Base-by-base conservation (phyloP, 2,113 vertebrate species). In the Etheostoma cragini region DNA sequence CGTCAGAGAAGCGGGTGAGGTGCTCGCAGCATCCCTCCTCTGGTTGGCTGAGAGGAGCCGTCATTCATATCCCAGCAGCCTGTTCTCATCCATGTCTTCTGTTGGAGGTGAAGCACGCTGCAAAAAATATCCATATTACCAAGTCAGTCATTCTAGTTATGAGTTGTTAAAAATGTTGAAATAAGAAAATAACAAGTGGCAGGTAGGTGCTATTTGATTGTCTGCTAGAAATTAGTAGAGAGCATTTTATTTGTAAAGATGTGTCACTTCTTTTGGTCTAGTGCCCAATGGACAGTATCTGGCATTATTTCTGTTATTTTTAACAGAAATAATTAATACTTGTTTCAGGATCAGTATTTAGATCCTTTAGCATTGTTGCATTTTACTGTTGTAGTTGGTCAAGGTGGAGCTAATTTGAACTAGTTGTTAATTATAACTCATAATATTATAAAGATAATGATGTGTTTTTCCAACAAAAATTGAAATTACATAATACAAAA, bases 41-140 rank as follows among this genome's bases (percentile, higher is more conserved):
- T 91, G 96, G 91, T 97, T 97, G 97, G 96, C 94, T 91, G 81
- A 68, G 45, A 62, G 53, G 3, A 19, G 54, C 82, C 38, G 92
- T 89, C 93, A 89, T 24, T 94, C 92, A 90, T 74, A 3, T 76
- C 82, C 78, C 69, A 72, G 61, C 84, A 77, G 61, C 81, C 81
- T 57, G 77, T 52, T 85, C 85, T 77, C 72, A 14, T 86, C 84
- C 26, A 78, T 94, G 95, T 93, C 70, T 84, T 74, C 78, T 88
- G 88, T 35, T 74, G 73, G 89, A 90, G 85, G 85, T 85, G 84
- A 91, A 81, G 80, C 77, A 83, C 85, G 83, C 89, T 91, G 90
- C 78, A 92, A 93, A 81, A 92, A 90, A 79, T 86, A 33, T 76
- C 84, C 65, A 24, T 2, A 21, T 64, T 50, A 50, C 78, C 35